phyloP scores from a whole-genome alignment of 2,113 vertebrate species.

The Nestor notabilis region DNA sequence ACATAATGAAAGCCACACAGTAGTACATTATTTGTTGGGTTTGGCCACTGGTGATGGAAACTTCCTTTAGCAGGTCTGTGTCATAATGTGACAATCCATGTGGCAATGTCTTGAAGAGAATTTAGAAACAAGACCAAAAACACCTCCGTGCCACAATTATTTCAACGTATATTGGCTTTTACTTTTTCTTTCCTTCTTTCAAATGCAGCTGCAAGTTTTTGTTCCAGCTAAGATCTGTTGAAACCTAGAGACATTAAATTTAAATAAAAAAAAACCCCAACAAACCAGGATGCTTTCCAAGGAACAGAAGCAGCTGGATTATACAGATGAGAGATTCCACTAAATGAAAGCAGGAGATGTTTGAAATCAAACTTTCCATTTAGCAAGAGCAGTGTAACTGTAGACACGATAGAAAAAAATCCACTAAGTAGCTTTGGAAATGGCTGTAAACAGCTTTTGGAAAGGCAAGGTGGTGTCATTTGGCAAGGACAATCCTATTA shows the following conservation, averaged over 20 bases:
- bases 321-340: slow-evolving; percentile 38
- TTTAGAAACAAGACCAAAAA: neutral
- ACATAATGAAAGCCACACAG: neutral
- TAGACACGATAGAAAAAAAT: slow-evolving; percentile 41
- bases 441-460: slow-evolving; percentile 33
- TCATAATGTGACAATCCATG: neutral
- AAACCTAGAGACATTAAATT: slow-evolving; percentile 27
- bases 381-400: slow-evolving; percentile 43
- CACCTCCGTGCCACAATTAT: neutral
- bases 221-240: neutral
- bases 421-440: slow-evolving; percentile 47
- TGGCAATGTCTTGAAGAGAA: neutral
- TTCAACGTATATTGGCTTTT: neutral
- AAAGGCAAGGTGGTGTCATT: neutral
- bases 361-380: slow-evolving; percentile 60
- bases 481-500: neutral
- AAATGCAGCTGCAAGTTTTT: neutral
- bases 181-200: neutral
- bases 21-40: neutral
- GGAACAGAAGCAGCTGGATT: slow-evolving; percentile 48
- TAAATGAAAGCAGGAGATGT: slow-evolving; percentile 37
- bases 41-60: neutral
- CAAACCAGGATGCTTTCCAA: slow-evolving; percentile 25
- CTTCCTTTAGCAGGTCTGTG: neutral
- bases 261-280: slow-evolving; percentile 15